phyloP scores from a whole-genome alignment of 2,888 invertebrate species.

The Acleris emargana region DNA sequence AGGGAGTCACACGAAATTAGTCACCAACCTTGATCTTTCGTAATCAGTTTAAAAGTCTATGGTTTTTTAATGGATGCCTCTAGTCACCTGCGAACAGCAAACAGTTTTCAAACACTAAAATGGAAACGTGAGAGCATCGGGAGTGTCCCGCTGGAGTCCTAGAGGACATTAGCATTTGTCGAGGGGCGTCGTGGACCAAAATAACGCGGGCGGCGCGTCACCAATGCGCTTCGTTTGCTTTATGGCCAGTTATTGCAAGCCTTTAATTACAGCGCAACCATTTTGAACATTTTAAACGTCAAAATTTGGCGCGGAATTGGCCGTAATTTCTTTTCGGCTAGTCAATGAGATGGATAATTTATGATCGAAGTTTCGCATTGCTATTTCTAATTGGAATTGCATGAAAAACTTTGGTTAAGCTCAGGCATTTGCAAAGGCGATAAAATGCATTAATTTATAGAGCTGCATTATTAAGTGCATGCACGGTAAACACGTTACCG shows the following conservation, averaged over 20 bases:
- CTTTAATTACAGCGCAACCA: slow-evolving; percentile 74
- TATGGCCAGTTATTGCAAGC: slow-evolving; percentile 78
- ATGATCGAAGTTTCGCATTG: neutral
- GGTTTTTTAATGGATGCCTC: slow-evolving; percentile 15
- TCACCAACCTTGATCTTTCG: slow-evolving; percentile 12
- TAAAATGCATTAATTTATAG: slow-evolving; percentile 26
- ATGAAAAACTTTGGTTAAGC: neutral
- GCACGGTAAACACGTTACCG: slow-evolving; percentile 3
- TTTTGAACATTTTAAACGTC: slow-evolving; percentile 76
- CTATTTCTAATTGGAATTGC: neutral
- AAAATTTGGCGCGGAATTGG: slow-evolving; percentile 67
- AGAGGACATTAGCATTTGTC: slow-evolving; percentile 83
- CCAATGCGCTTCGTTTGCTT: slow-evolving; percentile 74
- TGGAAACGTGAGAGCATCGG: slow-evolving; percentile 46
- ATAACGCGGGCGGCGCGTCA: slow-evolving; percentile 76
- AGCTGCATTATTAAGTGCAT: slow-evolving; percentile 16
- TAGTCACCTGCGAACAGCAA: slow-evolving; percentile 23
- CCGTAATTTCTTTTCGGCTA: slow-evolving; percentile 11
- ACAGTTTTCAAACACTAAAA: slow-evolving; percentile 31
- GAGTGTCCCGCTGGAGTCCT: slow-evolving; percentile 66
- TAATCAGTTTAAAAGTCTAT: slow-evolving; percentile 13
- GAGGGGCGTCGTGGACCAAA: slow-evolving; percentile 75
- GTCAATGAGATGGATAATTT: neutral
- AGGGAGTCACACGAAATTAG: slow-evolving; percentile 13
- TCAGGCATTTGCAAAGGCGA: neutral